Conservation (phyloP, 2,888 invertebrate species). For the Pedicia rivosa region DNA sequence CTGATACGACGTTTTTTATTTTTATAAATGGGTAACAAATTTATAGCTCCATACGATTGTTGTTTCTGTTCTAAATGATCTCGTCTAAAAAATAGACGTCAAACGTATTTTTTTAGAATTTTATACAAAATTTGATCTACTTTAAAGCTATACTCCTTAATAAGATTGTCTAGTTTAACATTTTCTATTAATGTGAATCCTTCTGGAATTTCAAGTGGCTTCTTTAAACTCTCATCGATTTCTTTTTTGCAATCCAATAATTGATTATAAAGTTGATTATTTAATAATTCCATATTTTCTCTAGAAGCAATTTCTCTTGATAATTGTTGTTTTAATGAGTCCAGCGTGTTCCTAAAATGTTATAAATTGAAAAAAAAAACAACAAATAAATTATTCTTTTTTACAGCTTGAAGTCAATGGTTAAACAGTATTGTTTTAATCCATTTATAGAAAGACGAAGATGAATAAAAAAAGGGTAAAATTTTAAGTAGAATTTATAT, state of each 20-base stretch:
- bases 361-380: too few species aligned
- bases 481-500: too few species aligned
- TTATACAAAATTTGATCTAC: background rate
- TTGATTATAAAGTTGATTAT: slow-evolving; percentile 41
- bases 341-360: too few species aligned
- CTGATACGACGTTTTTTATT: slow-evolving; percentile 19
- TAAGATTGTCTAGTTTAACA: slow-evolving; percentile 19
- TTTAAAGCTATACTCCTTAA: slow-evolving; percentile 17
- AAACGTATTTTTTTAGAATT: slow-evolving; percentile 12
- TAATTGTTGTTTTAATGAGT: slow-evolving; percentile 38
- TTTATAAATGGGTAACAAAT: too few species aligned
- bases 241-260: slow-evolving; percentile 32
- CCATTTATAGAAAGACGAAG: too few species aligned
- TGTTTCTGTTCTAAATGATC: background rate
- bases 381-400: too few species aligned
- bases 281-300: slow-evolving; percentile 44
- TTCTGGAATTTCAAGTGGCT: slow-evolving; percentile 15
- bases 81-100: slow-evolving; percentile 17
- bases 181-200: slow-evolving; percentile 21
- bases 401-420: too few species aligned
- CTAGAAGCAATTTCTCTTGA: slow-evolving; percentile 43
- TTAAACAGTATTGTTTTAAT: too few species aligned
- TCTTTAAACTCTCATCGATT: slow-evolving; percentile 12
- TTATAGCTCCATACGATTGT: background rate
- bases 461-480: too few species aligned